phyloP scores from a whole-genome alignment of 1,140 invertebrate genomes.

The Pseudachorutes palmiensis region DNA sequence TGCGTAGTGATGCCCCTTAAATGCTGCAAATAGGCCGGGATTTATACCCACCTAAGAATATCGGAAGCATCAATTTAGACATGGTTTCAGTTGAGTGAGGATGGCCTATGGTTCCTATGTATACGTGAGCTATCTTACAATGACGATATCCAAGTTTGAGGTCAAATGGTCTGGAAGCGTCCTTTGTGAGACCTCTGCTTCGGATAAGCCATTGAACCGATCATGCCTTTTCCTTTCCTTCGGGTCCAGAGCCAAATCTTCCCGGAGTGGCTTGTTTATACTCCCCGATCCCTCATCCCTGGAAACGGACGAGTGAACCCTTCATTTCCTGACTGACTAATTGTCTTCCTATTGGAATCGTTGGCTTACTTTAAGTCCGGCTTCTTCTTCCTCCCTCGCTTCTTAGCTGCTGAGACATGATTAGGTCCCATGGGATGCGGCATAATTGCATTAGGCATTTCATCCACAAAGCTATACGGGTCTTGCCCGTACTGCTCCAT shows the following conservation, averaged over 20 bases:
- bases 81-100: not conserved
- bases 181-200: constrained; percentile 87
- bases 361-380: constrained; percentile 41
- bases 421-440: constrained; percentile 41
- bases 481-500: constrained; percentile 44
- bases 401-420: constrained; percentile 55
- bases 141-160: constrained; percentile 89
- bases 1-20: constrained; percentile 96
- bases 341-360: too few species aligned
- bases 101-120: too few species aligned
- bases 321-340: too few species aligned
- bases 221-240: constrained; percentile 91
- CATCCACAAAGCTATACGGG: constrained; percentile 73
- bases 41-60: constrained; percentile 86
- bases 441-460: constrained; percentile 46
- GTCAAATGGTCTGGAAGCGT: constrained; percentile 87
- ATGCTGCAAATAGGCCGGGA: constrained; percentile 90
- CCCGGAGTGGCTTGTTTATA: constrained; percentile 42
- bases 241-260: constrained; percentile 50
- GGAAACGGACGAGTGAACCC: not conserved
- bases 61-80: constrained; percentile 16
- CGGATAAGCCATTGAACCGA: constrained; percentile 91
- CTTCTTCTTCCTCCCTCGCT: constrained; percentile 72
- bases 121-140: too few species aligned
- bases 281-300: not conserved